Base-by-base conservation (phyloP, 1,140 invertebrate species). In the Campoletis sonorensis region DNA sequence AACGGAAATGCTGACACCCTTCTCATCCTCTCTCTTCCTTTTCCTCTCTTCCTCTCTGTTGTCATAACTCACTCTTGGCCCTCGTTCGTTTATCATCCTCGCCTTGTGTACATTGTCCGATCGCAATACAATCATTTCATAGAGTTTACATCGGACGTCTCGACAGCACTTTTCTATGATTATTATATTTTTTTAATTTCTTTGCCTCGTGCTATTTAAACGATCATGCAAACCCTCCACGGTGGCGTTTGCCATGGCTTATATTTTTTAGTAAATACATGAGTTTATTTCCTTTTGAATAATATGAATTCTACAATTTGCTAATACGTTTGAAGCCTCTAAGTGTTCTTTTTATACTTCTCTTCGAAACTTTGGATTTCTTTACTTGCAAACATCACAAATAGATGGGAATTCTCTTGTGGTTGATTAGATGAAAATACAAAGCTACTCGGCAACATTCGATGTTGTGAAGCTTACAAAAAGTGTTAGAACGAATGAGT, bases 1-100 rank as follows among this genome's bases (percentile, higher is more conserved):
- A 77, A 64, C 76, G 76, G 76, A 78, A 78, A 21, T 64, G 58
- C 21, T 64, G 76, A 78, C 76, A 23, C 58, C 67, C 23, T 33
- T 10, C 45, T 33, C 76, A 23, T 33, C 67, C 23, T 33, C n/a
- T 67, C 58, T 15, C 58, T 40, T 58, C 30, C 1, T 78, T 37
- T 15, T 49, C 21, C 30, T 64, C 76, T 7, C 61, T 75, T 26
- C 21, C 33, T 77, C 1, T 54, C 21, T 16, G 13, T 27, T 45
- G 40, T 45, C 40, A 13, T 11, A 13, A 1, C 4, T n/a, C 51
- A n/a, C 51, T 54, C 51, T 54, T 5, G 16, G 18, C 8, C 51
- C 51, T n/a, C 51, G 4, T 21, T 54, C 51, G n/a, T 21, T 54
- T 21, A 4, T 54, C n/a, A 27, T 64, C 23, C n/a, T 64, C 5